Evolutionary conservation across 2,113 vertebrate genomes (phyloP), one percentile per base, ranked within the genome.

Genomic region (Python bivittatus): DNA sequence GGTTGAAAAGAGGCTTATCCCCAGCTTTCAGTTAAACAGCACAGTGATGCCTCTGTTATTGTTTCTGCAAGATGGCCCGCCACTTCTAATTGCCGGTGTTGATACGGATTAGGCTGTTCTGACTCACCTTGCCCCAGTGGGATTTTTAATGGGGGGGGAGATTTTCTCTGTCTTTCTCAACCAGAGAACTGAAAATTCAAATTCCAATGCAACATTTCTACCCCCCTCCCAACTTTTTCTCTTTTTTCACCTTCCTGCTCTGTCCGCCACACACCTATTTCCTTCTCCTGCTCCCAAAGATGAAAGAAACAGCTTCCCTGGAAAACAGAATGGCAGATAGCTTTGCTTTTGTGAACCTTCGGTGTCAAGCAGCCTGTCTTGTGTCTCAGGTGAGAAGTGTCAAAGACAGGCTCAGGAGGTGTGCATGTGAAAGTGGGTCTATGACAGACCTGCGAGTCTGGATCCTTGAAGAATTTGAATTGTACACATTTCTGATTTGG

Each of bases 51-150:
- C 54, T 87, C n/a, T 9, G 93, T 94, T n/a, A 94, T 93, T 79
- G 0, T 56, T 95, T 88, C 22, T 0, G 0, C 94, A 91, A 86
- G 0, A 15, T 4, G 93, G 96, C 97, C 97, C 97, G 97, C 96
- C 97, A 90, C 96, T 94, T 94, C 96, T 97, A 96, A 97, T 96
- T 97, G 97, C 22, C 6, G 90, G 94, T 94, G 90, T 54, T 97
- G 97, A 96, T 96, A 96, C 95, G 92, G 58, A 96, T 95, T 96
- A 88, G 87, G 0, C 58, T 87, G 94, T 90, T 95, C 53, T 91
- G 96, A 95, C 95, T 94, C 91, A 95, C 94, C 95, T 96, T 88
- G 95, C 95, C 84, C 95, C 96, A 94, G 86, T 90, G 95, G 93
- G 97, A 88, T 79, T 79, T 96, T 96, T 86, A 92, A 96, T 95